These are phyloP conservation scores for Telmatochromis sp. DNA, from an alignment of 2,113 vertebrate species.

Conservation along the genomic window DNA sequence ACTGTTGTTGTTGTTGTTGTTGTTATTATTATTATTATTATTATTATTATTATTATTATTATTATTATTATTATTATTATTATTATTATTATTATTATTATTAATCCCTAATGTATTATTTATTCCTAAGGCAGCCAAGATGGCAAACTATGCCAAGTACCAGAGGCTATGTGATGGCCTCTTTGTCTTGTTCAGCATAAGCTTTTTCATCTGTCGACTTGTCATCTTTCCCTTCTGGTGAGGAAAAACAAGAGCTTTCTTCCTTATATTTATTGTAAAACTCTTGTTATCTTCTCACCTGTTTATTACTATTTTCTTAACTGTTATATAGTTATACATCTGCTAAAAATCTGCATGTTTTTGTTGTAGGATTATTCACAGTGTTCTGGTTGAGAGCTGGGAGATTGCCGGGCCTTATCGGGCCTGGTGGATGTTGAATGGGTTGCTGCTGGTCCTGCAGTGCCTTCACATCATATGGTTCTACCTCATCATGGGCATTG, in stretches of 20 bases:
- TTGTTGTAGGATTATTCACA: conserved; percentile 57
- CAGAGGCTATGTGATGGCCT: conserved; percentile 87
- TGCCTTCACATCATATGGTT: conserved; percentile 87
- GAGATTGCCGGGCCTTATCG: conserved; percentile 83
- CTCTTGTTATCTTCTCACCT: not conserved
- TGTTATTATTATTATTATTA: not conserved
- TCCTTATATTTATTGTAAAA: not conserved
- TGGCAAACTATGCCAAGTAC: conserved; percentile 95
- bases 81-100: not conserved
- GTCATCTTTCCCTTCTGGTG: conserved; percentile 89
- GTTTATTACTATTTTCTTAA: not conserved
- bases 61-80: not conserved
- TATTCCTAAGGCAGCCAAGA: conserved; percentile 84
- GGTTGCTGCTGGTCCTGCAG: conserved; percentile 81
- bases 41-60: not conserved
- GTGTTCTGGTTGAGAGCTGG: conserved; percentile 87
- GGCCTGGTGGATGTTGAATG: conserved; percentile 90
- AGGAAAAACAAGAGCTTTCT: conserved; percentile 47
- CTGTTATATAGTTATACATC: not conserved
- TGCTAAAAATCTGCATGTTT: conserved; percentile 6
- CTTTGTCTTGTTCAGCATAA: conserved; percentile 84
- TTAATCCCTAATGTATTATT: not conserved
- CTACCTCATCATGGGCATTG: conserved; percentile 83
- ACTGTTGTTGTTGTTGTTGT: rapidly evolving
- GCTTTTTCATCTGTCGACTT: conserved; percentile 85